These are phyloP conservation scores for Drosophila affinis DNA, from an alignment of 2,888 invertebrate species.

Conservation along the genomic window DNA sequence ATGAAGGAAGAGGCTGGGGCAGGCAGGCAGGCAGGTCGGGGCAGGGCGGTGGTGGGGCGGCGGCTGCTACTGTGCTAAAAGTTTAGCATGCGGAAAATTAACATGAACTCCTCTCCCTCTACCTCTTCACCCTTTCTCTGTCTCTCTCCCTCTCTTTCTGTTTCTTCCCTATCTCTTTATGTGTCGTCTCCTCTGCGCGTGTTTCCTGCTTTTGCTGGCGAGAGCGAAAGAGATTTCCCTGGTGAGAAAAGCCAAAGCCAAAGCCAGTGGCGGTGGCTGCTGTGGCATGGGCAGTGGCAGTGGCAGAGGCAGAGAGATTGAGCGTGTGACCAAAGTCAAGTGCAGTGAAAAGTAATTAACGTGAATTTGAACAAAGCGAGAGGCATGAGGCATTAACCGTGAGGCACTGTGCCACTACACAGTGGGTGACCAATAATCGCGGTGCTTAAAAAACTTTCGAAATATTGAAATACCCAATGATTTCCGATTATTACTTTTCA, in stretches of 20 bases:
- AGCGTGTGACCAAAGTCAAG: conserved; percentile 79
- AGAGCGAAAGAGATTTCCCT: conserved; percentile 65
- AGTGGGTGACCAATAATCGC: conserved; percentile 56
- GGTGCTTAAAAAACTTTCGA: conserved; percentile 62
- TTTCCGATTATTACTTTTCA: conserved; percentile 53
- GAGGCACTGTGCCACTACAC: conserved; percentile 8
- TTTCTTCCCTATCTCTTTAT: conserved; percentile 13
- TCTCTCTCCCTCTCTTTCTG: conserved; percentile 18
- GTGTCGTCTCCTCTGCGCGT: conserved; percentile 53
- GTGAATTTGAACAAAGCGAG: conserved; percentile 54
- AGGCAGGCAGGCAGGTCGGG: too few species aligned
- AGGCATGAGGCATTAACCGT: not conserved
- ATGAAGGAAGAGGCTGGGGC: too few species aligned
- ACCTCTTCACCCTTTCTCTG: conserved; percentile 7
- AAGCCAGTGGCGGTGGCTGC: conserved; percentile 58
- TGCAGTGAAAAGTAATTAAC: conserved; percentile 79
- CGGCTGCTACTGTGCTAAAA: conserved; percentile 76
- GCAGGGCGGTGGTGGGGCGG: not conserved
- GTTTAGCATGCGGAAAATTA: conserved; percentile 80
- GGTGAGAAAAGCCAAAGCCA: conserved; percentile 72
- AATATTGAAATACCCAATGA: conserved; percentile 75
- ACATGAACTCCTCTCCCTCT: conserved; percentile 57
- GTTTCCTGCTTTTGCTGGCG: conserved; percentile 57
- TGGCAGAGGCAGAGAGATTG: conserved; percentile 60
- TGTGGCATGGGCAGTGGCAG: conserved; percentile 7